Percentiles rank a stretch among this genome's conserved stretches.
These are phyloP conservation scores for Cactoblastis cactorum DNA, from an alignment of 2,888 invertebrate species.

Conservation along the genomic window DNA sequence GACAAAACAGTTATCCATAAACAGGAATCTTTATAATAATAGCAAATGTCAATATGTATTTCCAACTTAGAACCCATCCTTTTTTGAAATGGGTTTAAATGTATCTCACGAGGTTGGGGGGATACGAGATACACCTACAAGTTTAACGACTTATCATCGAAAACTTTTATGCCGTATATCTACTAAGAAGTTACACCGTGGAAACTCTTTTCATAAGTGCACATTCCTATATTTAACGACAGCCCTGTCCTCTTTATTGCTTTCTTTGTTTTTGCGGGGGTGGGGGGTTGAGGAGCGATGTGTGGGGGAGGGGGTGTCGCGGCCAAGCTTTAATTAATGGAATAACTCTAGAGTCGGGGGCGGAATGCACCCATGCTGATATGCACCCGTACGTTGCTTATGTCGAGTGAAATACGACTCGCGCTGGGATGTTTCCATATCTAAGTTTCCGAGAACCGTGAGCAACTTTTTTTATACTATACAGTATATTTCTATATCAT, in stretches of 20 bases:
- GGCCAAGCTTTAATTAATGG: slow-evolving; percentile 70
- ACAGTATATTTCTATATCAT: too few relatives aligned
- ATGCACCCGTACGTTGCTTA: slow-evolving; percentile 7
- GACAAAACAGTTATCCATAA: too few relatives aligned
- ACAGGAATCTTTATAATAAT: too few relatives aligned
- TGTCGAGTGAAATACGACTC: not conserved
- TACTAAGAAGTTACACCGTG: slow-evolving; percentile 12
- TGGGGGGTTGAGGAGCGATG: slow-evolving; percentile 19
- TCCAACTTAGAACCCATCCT: not conserved
- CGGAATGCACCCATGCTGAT: slow-evolving; percentile 33
- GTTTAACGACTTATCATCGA: not conserved
- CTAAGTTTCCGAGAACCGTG: too few relatives aligned
- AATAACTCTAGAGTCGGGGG: slow-evolving; percentile 55
- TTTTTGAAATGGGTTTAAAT: not conserved
- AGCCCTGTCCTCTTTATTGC: slow-evolving; percentile 53
- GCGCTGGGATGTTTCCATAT: not conserved
- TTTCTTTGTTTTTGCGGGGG: slow-evolving; percentile 60
- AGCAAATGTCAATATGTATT: not conserved
- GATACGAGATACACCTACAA: not conserved
- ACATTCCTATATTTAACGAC: slow-evolving; percentile 29
- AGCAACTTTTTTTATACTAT: too few relatives aligned
- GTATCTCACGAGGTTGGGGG: too few relatives aligned
- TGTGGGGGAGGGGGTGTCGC: slow-evolving; percentile 29
- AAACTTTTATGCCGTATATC: slow-evolving; percentile 2
- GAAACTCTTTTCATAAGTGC: slow-evolving; percentile 43